A percentile compares a stretch with the other conserved stretches of the same genome.
phyloP scores from a whole-genome alignment of 2,113 vertebrate genomes.

The Pedionomus torquatus region DNA sequence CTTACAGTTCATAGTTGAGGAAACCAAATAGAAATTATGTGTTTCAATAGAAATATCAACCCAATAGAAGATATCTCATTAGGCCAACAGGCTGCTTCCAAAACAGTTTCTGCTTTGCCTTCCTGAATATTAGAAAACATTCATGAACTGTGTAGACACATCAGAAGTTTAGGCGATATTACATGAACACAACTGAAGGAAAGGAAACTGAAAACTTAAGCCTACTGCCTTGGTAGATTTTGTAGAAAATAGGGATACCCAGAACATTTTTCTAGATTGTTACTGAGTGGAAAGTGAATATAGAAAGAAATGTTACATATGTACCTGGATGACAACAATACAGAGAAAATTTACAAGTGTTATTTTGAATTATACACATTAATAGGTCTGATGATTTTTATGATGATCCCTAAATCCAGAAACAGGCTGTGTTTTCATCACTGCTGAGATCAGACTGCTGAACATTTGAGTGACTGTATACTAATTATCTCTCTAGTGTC shows the following conservation, averaged over 20 bases:
- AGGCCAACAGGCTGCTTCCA: background rate
- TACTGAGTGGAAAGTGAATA: background rate
- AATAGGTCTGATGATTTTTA: conserved; percentile 26
- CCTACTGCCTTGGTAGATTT: background rate
- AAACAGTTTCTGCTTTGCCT: background rate
- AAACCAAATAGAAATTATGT: background rate
- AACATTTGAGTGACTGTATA: conserved; percentile 44
- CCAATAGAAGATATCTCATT: background rate
- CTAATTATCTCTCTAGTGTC: conserved; percentile 23
- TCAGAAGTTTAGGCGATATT: background rate
- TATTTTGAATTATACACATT: background rate
- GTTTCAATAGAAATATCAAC: background rate
- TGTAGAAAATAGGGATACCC: background rate
- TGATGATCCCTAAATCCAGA: conserved; percentile 31
- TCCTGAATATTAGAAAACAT: background rate
- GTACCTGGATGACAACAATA: background rate
- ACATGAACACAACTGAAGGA: background rate
- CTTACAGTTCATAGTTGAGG: background rate
- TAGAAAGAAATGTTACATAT: background rate
- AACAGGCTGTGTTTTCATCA: conserved; percentile 13
- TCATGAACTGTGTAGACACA: background rate
- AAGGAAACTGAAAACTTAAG: background rate
- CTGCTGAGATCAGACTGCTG: conserved; percentile 3
- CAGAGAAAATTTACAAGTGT: background rate
- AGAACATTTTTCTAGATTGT: background rate